Evolutionary conservation across 1,140 invertebrate species (phyloP).

Genomic region (Drosophila serrata): DNA sequence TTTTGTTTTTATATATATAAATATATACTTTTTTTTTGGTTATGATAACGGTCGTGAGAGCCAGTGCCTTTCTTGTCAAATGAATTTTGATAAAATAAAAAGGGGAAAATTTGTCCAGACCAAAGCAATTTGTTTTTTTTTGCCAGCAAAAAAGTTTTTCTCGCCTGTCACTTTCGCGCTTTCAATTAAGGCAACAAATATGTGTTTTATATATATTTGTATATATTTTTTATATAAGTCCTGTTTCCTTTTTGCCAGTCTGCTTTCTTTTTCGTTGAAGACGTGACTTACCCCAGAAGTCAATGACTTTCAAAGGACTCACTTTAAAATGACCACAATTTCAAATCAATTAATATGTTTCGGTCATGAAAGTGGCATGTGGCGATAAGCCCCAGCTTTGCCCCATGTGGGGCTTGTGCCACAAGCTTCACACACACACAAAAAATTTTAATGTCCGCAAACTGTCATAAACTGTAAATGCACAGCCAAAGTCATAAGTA

Average conservation of each 20-base stretch:
- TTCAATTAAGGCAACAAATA: conserved; percentile 54
- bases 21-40: conserved; percentile 4
- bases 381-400: conserved; percentile 25
- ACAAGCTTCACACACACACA: conserved; percentile 14
- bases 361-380: conserved; percentile 11
- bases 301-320: conserved; percentile 28
- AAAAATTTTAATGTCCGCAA: conserved; percentile 54
- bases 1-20: no score
- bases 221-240: conserved; percentile 10
- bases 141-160: conserved; percentile 39
- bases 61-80: conserved; percentile 52
- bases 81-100: conserved; percentile 53
- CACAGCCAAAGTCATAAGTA: conserved; percentile 33
- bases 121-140: conserved; percentile 25
- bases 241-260: conserved; percentile 12
- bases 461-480: conserved; percentile 73
- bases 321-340: conserved; percentile 16
- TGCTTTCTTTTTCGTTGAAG: conserved; percentile 4
- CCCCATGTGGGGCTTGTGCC: conserved; percentile 6
- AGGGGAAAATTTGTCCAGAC: conserved; percentile 21
- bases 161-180: conserved; percentile 41
- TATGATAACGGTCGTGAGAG: conserved; percentile 59
- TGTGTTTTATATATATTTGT: background rate
- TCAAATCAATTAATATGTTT: conserved; percentile 48
- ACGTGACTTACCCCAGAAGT: conserved; percentile 34